Evolutionary conservation across 2,113 vertebrate species (phyloP), one percentile per base, ranked within the genome.

Genomic region (Caretta caretta): DNA sequence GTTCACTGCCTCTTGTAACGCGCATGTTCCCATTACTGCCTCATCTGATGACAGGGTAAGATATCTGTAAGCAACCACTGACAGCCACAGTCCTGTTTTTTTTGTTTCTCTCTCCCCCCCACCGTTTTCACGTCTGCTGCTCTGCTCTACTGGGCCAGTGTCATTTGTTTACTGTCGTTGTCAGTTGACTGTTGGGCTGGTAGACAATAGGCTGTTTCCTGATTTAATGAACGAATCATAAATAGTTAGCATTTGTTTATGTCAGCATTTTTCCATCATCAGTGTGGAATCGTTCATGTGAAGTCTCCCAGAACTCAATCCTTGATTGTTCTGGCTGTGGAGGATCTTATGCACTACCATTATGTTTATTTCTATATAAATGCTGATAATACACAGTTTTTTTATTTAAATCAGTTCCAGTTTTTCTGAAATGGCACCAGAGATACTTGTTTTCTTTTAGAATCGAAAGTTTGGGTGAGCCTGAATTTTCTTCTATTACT

Each of bases 1-100:
- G 90, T 94, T 92, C 4, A 13, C 49, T 86, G 25, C 49, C 94
- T 92, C 69, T 46, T 6, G 56, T n/a, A 87, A 0, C 9, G 7
- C 56, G 51, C 20, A 8, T 35, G 72, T 83, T 93, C 59, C 95
- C 88, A 31, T 83, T 90, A 22, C 92, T 87, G 84, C 83, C 94
- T 93, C 90, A 7, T 79, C 90, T 88, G 89, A 80, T 88, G 89
- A 65, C 4, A 29, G 84, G n/a, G 78, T 85, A 88, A 94, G 65
- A 35, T n/a, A 17, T 82, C 90, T 65, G 57, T 29, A 29, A 88
- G 96, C 59, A 90, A 91, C 86, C 80, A 10, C 54, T 0, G 54
- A 17, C 49, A 88, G 88, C 93, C 69, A 4, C 89, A 22, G 79
- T 53, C 88, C 46, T 79, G 82, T 8, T 53, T 50, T 12, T 82